Percentiles rank a stretch among this genome's conserved stretches.
phyloP scores from a whole-genome alignment of 2,888 invertebrate genomes.

The Electrophaes corylata region DNA sequence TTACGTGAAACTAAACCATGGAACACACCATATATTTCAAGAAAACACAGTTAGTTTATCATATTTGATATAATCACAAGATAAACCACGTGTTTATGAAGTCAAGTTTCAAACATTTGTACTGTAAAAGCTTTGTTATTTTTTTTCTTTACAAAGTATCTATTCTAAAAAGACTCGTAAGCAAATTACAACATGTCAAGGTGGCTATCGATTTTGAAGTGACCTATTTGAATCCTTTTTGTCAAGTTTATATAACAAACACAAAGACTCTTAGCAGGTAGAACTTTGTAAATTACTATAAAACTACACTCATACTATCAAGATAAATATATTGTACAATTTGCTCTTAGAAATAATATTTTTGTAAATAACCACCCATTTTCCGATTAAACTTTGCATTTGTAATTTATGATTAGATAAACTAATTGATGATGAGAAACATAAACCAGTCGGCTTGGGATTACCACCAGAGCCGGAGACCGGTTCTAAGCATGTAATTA shows the following conservation, averaged over 20 bases:
- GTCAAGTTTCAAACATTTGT: background rate
- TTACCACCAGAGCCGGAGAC: constrained; percentile 31
- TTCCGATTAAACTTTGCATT: background rate
- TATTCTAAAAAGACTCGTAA: background rate
- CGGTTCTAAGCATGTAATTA: constrained; percentile 35
- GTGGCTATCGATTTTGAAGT: background rate
- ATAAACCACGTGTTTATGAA: background rate
- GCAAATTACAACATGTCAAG: constrained; percentile 20
- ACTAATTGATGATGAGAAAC: constrained; percentile 20
- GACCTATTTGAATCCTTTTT: constrained; percentile 1
- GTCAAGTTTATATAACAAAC: constrained; percentile 2
- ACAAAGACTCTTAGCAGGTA: no score
- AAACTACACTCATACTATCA: no score
- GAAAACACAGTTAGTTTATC: background rate
- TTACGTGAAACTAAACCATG: background rate
- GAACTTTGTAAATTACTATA: no score
- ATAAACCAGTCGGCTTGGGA: constrained; percentile 33
- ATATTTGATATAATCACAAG: background rate
- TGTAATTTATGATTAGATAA: constrained; percentile 3
- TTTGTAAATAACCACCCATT: no score
- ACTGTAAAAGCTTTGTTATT: background rate
- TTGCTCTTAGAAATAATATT: background rate
- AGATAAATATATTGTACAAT: no score
- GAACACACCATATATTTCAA: background rate
- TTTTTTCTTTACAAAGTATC: no score